Conservation (phyloP, 2,113 vertebrate species). For the Gobius niger region DNA sequence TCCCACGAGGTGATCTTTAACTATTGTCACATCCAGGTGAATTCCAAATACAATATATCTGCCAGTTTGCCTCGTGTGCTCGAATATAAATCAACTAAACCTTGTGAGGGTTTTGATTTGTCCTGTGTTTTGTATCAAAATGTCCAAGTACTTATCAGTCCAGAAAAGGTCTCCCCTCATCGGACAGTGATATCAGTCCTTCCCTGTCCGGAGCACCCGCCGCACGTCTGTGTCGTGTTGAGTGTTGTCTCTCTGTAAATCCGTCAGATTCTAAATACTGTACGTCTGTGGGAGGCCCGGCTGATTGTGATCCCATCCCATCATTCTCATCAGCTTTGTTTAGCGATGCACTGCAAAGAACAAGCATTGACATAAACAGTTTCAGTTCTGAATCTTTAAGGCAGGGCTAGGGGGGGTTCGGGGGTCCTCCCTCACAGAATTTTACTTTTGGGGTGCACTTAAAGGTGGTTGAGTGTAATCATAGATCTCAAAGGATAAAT, state of each 20-base stretch:
- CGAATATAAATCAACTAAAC: conserved; percentile 36
- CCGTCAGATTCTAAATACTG: conserved; percentile 27
- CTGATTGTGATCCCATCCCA: conserved; percentile 21
- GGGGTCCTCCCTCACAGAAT: too few relatives aligned
- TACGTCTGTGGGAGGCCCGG: conserved; percentile 16
- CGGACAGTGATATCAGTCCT: conserved; percentile 12
- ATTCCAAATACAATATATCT: neutral
- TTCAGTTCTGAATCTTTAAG: too few relatives aligned
- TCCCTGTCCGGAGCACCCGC: conserved; percentile 18
- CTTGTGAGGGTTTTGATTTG: conserved; percentile 48
- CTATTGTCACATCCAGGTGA: neutral
- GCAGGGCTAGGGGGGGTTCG: too few relatives aligned
- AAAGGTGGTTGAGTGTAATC: too few relatives aligned
- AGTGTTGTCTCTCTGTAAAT: conserved; percentile 49
- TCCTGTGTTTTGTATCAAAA: conserved; percentile 64
- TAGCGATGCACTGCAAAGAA: neutral
- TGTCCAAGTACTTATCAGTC: conserved; percentile 33
- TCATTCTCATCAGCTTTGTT: neutral
- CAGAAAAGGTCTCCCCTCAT: conserved; percentile 4
- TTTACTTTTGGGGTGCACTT: too few relatives aligned
- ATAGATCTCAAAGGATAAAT: too few relatives aligned
- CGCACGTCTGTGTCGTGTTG: conserved; percentile 28
- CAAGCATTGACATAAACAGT: too few relatives aligned
- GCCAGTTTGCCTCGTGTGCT: neutral
- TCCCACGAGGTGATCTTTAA: neutral